Base-by-base conservation (phyloP, 2,888 invertebrate genomes). In the Labia minor region DNA sequence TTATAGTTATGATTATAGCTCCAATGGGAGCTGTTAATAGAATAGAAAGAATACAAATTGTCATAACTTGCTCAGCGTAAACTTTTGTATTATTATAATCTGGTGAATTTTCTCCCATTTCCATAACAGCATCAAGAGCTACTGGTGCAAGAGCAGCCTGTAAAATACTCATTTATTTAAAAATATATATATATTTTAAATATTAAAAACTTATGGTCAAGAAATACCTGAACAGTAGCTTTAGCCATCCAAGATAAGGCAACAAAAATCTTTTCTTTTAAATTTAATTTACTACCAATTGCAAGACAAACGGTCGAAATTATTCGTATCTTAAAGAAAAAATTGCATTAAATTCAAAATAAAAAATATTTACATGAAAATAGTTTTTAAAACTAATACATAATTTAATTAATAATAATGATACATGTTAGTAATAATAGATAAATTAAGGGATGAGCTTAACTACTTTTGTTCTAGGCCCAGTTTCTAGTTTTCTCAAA, bases 181-280 rank as follows among this genome's bases (percentile, higher is more conserved):
- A 37, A 62, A 64, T 33, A 65, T 16, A 33, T 37, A n/a, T 21
- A 70, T 16, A 33, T 61, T 1, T 62, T 33, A 1, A 64, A 20
- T 19, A 67, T 65, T 20, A 63, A 69, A n/a, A n/a, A n/a, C n/a
- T n/a, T n/a, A n/a, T n/a, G n/a, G n/a, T n/a, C 90, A 83, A n/a
- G n/a, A n/a, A n/a, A n/a, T n/a, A n/a, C n/a, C n/a, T 94, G 96
- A 0, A 97, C 96, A n/a, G 97, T 96, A 4, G 96, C 97, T 79
- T 98, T 98, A 1, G 96, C 92, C 86, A 96, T 89, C 89, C 94
- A 95, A 0, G 95, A 86, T 3, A 97, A 78, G 0, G 94, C 87
- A 16, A 95, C 89, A 77, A 97, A 98, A 70, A 95, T 81, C 73
- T 92, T 92, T 76, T 98, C 97, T 76, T 89, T 93, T 70, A 87